Evolutionary conservation across 2,888 invertebrate genomes (phyloP).

Genomic region (Eumerus sabulonum): DNA sequence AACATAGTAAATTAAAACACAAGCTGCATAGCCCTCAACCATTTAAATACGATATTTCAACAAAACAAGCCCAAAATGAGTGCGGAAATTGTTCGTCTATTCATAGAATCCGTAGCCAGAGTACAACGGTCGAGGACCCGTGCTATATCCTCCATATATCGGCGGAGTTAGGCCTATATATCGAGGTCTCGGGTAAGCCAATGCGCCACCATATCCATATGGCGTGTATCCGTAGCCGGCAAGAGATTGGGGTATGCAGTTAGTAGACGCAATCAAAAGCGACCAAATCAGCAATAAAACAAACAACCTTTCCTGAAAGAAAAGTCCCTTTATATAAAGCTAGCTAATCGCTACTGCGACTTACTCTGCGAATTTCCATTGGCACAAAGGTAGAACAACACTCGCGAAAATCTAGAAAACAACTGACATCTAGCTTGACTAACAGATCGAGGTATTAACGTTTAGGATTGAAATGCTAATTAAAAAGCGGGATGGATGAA

Average conservation of each 20-base stretch:
- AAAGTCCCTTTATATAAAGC: neutral
- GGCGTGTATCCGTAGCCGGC: slow-evolving; percentile 16
- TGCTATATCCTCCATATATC: slow-evolving; percentile 21
- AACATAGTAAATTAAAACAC: slow-evolving; percentile 4
- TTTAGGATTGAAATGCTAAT: neutral
- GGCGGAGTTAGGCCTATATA: neutral
- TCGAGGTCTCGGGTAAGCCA: neutral
- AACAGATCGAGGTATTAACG: neutral
- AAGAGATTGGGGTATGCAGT: slow-evolving; percentile 30
- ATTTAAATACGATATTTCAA: neutral
- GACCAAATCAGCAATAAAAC: slow-evolving; percentile 1
- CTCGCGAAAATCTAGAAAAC: slow-evolving; percentile 12
- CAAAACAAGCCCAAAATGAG: neutral
- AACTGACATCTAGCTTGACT: slow-evolving; percentile 13
- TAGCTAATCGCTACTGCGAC: neutral
- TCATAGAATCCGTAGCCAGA: slow-evolving; percentile 21
- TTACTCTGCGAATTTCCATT: slow-evolving; percentile 28
- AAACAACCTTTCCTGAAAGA: slow-evolving; percentile 17
- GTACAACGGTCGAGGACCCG: neutral
- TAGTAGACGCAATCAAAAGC: neutral
- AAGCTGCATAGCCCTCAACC: neutral
- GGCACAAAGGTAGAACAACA: neutral
- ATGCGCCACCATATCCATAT: neutral
- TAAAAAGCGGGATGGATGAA: too few species aligned
- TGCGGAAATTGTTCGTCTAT: neutral